Evolutionary conservation across 2,888 invertebrate genomes (phyloP), one percentile per base, ranked within the genome.

Genomic region (Tachina lurida): DNA sequence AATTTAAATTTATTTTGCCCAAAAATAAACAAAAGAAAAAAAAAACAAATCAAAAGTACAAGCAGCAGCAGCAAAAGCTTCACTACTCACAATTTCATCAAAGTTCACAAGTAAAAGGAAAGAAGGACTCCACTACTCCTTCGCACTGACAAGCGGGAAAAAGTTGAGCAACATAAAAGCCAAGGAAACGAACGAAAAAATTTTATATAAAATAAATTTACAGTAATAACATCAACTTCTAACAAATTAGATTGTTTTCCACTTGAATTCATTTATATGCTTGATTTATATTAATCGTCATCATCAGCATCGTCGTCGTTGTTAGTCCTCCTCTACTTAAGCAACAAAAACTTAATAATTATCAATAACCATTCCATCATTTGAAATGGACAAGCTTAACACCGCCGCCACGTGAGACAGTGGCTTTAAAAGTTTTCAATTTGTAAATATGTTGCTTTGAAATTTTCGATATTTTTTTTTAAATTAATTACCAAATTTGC

Each of bases 171-270:
- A 47, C 58, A 74, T 3, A 67, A 52, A 12, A 63, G 45, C 52
- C 17, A 22, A 56, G 47, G 73, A 75, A 71, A 47, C 54, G 19
- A 49, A 82, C 73, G 54, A 68, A 83, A 60, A 39, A 62, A 52
- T 54, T 78, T n/a, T 49, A 65, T 52, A 81, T 73, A 84, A 86
- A 80, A 71, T 73, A 81, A 81, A 86, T 87, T 84, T 84, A 82
- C 84, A 73, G 68, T 84, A 84, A 82, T 81, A 87, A 75, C 82
- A 84, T 78, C 87, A 81, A 84, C 74, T 90, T 90, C 81, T 84
- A 90, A 90, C 90, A 91, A 91, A 91, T 91, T 91, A 91, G 91
- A 91, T 91, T 91, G 91, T 91, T 91, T 91, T 91, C 91, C 91
- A 91, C 91, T 91, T 90, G 91, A 91, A 91, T 91, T 91, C 89